Conservation (phyloP, 1,140 invertebrate species). For the Rhynchophorus ferrugineus region DNA sequence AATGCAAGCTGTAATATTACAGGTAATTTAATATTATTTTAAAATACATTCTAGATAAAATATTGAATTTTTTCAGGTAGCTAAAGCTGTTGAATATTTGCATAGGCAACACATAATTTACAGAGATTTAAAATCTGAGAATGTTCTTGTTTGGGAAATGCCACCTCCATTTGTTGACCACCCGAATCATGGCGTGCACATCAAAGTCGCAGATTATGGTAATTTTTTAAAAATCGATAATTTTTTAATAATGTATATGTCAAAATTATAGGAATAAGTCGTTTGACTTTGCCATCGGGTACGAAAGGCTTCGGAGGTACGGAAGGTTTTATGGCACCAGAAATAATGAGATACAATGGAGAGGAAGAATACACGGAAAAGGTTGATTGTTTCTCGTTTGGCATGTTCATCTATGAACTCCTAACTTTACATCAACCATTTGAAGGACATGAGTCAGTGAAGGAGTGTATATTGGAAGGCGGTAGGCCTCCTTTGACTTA, state of each 20-base stretch:
- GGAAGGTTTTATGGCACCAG: constrained; percentile 97
- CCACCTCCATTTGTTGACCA: constrained; percentile 64
- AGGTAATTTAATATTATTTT: constrained; percentile 45
- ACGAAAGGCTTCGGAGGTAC: constrained; percentile 97
- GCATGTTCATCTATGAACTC: constrained; percentile 98
- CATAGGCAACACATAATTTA: constrained; percentile 94
- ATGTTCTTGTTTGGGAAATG: constrained; percentile 94
- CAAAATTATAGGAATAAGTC: constrained; percentile 73
- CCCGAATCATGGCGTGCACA: constrained; percentile 63
- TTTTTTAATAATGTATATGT: no score
- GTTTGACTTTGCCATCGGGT: constrained; percentile 78
- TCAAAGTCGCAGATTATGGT: constrained; percentile 95
- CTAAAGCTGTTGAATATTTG: constrained; percentile 91
- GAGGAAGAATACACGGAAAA: constrained; percentile 99
- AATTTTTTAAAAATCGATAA: no score
- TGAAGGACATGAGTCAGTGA: constrained; percentile 90
- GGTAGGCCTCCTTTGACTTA: constrained; percentile 80
- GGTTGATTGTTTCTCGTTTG: constrained; percentile 97
- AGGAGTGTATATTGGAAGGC: constrained; percentile 92
- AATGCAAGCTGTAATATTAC: constrained; percentile 78
- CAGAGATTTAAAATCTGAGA: constrained; percentile 95
- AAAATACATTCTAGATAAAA: neutral
- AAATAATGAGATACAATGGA: constrained; percentile 96
- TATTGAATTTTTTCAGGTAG: constrained; percentile 51
- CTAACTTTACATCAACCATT: constrained; percentile 90